These are phyloP conservation scores for Hedychridium roseum DNA, from an alignment of 2,888 invertebrate species.

Conservation along the genomic window DNA sequence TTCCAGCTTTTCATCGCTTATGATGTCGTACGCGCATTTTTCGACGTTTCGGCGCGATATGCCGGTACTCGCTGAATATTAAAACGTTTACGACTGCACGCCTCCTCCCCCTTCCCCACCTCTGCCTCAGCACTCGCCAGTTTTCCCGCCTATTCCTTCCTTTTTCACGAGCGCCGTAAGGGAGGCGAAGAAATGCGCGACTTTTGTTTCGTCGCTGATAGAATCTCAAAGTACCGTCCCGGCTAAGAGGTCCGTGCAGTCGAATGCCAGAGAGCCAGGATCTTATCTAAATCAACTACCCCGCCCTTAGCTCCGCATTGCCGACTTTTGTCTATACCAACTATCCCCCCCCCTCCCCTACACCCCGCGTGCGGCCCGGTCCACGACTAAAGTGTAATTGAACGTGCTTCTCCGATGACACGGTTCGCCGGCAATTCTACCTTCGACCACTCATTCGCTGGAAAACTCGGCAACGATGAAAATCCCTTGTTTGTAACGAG, in stretches of 20 bases:
- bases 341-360: not conserved
- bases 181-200: constrained; percentile 32
- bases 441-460: too few relatives aligned
- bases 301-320: constrained; percentile 25
- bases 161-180: not conserved
- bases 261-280: constrained; percentile 30
- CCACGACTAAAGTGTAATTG: constrained; percentile 29
- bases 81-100: too few relatives aligned
- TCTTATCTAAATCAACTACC: constrained; percentile 55
- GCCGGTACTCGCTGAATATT: too few relatives aligned
- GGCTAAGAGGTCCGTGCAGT: constrained; percentile 22
- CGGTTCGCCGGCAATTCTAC: too few relatives aligned
- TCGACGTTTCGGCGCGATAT: too few relatives aligned
- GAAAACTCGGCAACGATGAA: too few relatives aligned
- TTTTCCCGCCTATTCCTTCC: too few relatives aligned
- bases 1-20: too few relatives aligned
- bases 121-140: too few relatives aligned
- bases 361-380: constrained; percentile 10
- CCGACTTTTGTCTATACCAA: not conserved
- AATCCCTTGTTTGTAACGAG: too few relatives aligned
- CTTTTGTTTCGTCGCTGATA: constrained; percentile 43
- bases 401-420: constrained; percentile 18
- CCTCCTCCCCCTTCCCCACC: too few relatives aligned
- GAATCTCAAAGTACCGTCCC: constrained; percentile 34
- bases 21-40: too few relatives aligned